Conservation (phyloP, 2,888 invertebrate species). For the Malthinus flaveolus region DNA sequence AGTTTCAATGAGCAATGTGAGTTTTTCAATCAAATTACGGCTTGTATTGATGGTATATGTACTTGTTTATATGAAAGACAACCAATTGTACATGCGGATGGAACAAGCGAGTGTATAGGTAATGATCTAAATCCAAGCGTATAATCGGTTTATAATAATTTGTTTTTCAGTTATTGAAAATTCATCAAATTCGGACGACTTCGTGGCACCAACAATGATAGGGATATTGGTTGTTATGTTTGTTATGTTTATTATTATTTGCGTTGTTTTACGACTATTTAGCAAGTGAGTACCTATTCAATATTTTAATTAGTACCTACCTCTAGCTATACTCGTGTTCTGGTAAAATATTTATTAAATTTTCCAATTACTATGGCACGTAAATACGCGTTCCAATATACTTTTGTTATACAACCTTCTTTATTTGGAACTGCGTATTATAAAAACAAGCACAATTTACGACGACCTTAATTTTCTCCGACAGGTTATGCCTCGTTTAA, state of each 20-base stretch:
- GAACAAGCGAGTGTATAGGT: constrained; percentile 76
- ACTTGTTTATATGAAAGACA: constrained; percentile 79
- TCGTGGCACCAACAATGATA: constrained; percentile 89
- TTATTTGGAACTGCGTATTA: too few relatives aligned
- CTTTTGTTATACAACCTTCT: too few relatives aligned
- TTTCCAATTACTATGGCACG: too few relatives aligned
- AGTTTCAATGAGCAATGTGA: constrained; percentile 86
- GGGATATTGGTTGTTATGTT: constrained; percentile 88
- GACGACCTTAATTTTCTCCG: too few relatives aligned
- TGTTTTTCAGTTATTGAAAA: constrained; percentile 61
- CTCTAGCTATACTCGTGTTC: background rate
- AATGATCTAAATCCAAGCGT: constrained; percentile 45
- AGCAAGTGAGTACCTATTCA: constrained; percentile 81
- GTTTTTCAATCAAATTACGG: constrained; percentile 70
- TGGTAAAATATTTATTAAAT: background rate
- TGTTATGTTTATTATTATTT: constrained; percentile 92
- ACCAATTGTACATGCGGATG: constrained; percentile 70
- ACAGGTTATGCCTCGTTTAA: too few relatives aligned
- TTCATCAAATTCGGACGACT: constrained; percentile 64
- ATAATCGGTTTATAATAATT: constrained; percentile 13
- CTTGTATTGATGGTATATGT: constrained; percentile 79
- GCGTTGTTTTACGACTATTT: constrained; percentile 87
- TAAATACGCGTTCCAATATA: too few relatives aligned
- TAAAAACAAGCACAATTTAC: too few relatives aligned
- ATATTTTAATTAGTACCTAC: background rate